Evolutionary conservation across 2,797 vertebrate genomes (phyloP).

Genomic region (Orestias chungarensis): DNA sequence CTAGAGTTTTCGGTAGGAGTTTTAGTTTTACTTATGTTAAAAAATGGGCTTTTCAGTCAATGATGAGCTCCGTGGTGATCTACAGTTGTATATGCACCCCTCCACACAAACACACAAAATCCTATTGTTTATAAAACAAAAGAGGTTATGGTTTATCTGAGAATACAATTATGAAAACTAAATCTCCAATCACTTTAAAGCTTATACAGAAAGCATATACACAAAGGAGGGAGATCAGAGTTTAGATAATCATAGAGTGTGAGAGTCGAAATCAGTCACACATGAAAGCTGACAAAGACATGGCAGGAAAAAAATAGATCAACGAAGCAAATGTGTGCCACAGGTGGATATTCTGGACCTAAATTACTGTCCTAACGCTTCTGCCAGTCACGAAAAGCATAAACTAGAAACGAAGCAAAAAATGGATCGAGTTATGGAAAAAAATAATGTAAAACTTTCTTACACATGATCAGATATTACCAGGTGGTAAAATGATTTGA

Average conservation of each 20-base stretch:
- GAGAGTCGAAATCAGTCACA: not conserved
- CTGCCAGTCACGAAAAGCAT: not conserved
- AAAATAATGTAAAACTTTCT: not conserved
- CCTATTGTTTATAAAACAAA: not conserved
- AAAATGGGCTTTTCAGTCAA: too few species aligned
- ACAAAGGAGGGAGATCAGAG: not conserved
- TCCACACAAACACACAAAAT: too few species aligned
- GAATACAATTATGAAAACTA: not conserved
- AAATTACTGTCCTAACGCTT: not conserved
- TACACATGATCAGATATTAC: not conserved
- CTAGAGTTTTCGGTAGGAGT: not conserved
- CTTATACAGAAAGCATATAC: not conserved
- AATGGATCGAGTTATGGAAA: not conserved
- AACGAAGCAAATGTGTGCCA: not conserved
- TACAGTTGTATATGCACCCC: not conserved
- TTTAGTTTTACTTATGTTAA: not conserved
- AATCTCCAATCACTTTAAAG: not conserved
- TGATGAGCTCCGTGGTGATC: not conserved
- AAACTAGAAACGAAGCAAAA: not conserved
- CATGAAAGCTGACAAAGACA: not conserved
- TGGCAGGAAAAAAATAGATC: not conserved
- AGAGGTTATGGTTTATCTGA: not conserved
- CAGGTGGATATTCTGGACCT: not conserved
- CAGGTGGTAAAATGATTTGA: not conserved
- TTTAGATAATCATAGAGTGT: not conserved